Evolutionary conservation across 2,113 vertebrate species (phyloP), one percentile per base, ranked within the genome.

Genomic region (Notarius lentiginosus): DNA sequence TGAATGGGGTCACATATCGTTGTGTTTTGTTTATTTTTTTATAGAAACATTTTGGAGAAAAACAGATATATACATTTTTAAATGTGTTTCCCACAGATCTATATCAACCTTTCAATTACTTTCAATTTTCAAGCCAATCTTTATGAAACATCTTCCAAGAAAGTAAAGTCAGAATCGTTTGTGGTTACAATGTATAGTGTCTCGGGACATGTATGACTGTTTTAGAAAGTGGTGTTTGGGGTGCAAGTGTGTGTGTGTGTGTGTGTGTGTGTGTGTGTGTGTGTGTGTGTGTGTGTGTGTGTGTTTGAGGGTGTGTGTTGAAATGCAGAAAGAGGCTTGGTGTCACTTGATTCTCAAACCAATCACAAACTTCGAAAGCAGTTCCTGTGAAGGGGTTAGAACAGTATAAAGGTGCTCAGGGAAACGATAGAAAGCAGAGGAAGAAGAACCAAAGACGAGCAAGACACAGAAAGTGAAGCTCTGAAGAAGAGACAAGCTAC

Each of bases 291-390:
- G 55, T 27, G 89, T 90, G 89, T 56, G 79, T 93, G 93, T 60
- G 56, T 22, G 87, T 92, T 93, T 92, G 92, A 92, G 93, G 90
- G 70, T 88, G 88, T 89, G 83, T 90, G 88, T 56, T 90, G 81
- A 87, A 88, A 89, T 91, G 90, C 88, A 89, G 90, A 84, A 90
- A 92, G 89, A 91, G 93, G 94, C 91, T 88, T 14, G 6, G 82
- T 93, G 92, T 93, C 90, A 93, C 93, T 90, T 73, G 89, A 94
- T 86, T 92, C 93, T 83, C 87, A 86, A 89, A 88, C 95, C 95
- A 95, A 95, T 95, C 94, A 91, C 85, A 93, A 72, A 17, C 60
- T 76, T 82, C 83, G 90, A 91, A 91, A 90, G 79, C 86, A 87
- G 88, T 82, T 51, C 82, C 84, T 88, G 90, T 86, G 85, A 10